A percentile compares a stretch with the other conserved stretches of the same genome.
Evolutionary conservation across 2,797 vertebrate species (phyloP).

Genomic region (Microctenopoma stevenorrisi): DNA sequence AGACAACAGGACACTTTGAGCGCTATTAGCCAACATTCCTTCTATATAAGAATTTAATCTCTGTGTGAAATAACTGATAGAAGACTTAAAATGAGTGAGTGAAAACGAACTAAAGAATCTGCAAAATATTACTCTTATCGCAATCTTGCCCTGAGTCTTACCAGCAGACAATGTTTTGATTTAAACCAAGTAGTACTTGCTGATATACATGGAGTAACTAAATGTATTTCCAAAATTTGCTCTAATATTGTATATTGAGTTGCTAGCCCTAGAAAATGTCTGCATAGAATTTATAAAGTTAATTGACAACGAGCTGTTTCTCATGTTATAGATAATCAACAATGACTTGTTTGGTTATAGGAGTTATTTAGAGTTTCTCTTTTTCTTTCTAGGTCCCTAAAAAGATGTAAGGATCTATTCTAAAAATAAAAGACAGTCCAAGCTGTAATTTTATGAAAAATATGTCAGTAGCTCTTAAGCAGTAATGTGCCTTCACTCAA

Average conservation of each 20-base stretch:
- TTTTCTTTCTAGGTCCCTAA: too few species aligned
- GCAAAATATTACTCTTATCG: too few species aligned
- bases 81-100: neutral
- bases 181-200: neutral
- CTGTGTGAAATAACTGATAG: neutral
- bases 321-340: too few species aligned
- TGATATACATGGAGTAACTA: neutral
- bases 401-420: too few species aligned
- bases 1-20: constrained; percentile 6
- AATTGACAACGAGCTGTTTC: too few species aligned
- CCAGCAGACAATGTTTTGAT: too few species aligned
- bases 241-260: neutral
- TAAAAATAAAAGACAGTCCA: too few species aligned
- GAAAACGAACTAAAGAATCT: neutral
- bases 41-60: constrained; percentile 14
- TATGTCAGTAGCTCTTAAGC: neutral
- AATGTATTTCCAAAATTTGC: neutral
- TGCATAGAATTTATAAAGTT: neutral
- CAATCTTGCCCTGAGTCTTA: too few species aligned
- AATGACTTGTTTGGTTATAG: too few species aligned
- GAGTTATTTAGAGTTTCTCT: too few species aligned
- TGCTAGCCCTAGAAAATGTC: neutral
- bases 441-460: neutral
- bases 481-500: constrained; percentile 1
- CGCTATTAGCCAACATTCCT: constrained; percentile 15